These are phyloP conservation scores for Cydia fagiglandana DNA, from an alignment of 1,140 invertebrate species.

Conservation along the genomic window DNA sequence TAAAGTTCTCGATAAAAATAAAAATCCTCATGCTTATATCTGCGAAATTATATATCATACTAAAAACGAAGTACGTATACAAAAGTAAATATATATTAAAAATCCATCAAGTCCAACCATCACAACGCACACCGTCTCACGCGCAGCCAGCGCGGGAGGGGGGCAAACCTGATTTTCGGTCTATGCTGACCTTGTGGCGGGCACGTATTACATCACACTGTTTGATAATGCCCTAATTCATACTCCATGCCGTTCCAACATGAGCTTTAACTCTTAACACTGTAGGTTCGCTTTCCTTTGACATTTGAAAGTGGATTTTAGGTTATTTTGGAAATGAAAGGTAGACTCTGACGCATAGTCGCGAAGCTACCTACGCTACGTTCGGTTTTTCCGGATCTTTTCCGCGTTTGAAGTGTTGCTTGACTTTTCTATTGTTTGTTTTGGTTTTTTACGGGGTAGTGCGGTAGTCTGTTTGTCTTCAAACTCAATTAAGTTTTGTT, in stretches of 20 bases:
- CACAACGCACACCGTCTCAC: conserved; percentile 52
- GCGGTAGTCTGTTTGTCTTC: conserved; percentile 20
- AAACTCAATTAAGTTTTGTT: conserved; percentile 15
- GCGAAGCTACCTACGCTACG: conserved; percentile 57
- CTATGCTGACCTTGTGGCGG: conserved; percentile 75
- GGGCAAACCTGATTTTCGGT: conserved; percentile 77
- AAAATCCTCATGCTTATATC: too few species aligned
- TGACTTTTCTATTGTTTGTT: conserved; percentile 40
- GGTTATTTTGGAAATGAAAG: neutral
- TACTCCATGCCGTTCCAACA: conserved; percentile 32
- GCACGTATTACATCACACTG: conserved; percentile 73
- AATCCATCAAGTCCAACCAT: conserved; percentile 34
- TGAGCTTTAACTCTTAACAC: conserved; percentile 37
- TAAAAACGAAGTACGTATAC: neutral
- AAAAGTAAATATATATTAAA: conserved; percentile 1
- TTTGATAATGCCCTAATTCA: conserved; percentile 68
- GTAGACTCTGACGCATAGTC: conserved; percentile 48
- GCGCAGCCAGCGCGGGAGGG: conserved; percentile 38
- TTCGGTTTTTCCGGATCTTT: conserved; percentile 74
- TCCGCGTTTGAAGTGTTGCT: conserved; percentile 60
- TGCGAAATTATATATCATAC: neutral
- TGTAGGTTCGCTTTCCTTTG: conserved; percentile 37
- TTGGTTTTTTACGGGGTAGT: conserved; percentile 35
- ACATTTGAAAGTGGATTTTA: neutral
- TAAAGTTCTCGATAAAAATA: too few species aligned